Percentiles rank a stretch among this genome's conserved stretches.
Evolutionary conservation across 2,888 invertebrate species (phyloP).

Genomic region (Lypha dubia): DNA sequence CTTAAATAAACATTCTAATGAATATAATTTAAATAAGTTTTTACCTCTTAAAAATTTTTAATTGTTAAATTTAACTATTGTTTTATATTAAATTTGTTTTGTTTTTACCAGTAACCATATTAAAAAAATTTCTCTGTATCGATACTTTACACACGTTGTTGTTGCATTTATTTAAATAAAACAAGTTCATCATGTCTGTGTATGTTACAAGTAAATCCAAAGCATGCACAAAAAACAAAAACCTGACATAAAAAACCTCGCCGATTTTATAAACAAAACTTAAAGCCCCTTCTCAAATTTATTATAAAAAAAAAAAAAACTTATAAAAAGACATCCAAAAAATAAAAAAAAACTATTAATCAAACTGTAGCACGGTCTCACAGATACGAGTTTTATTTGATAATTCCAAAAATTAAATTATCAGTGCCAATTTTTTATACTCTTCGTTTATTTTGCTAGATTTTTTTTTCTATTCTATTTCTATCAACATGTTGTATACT

Average conservation of each 20-base stretch:
- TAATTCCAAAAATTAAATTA: slow-evolving; percentile 28
- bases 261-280: background rate
- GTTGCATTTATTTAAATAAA: background rate
- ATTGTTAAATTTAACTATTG: background rate
- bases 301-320: background rate
- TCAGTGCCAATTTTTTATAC: slow-evolving; percentile 6
- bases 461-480: background rate
- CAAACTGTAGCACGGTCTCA: slow-evolving; percentile 27
- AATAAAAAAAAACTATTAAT: slow-evolving; percentile 29
- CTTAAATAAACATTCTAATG: too few relatives aligned
- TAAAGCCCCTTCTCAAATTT: background rate
- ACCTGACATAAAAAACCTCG: background rate
- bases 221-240: background rate
- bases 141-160: background rate
- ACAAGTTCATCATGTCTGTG: background rate
- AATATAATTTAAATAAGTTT: background rate
- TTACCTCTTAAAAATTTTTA: background rate
- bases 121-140: background rate
- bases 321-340: background rate
- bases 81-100: background rate
- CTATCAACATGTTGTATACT: background rate
- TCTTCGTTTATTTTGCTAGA: background rate
- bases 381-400: slow-evolving; percentile 4
- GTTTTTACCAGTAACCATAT: background rate
- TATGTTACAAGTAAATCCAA: background rate